Conservation (phyloP, 1,140 invertebrate genomes). For the Daktulosphaira vitifoliae region DNA sequence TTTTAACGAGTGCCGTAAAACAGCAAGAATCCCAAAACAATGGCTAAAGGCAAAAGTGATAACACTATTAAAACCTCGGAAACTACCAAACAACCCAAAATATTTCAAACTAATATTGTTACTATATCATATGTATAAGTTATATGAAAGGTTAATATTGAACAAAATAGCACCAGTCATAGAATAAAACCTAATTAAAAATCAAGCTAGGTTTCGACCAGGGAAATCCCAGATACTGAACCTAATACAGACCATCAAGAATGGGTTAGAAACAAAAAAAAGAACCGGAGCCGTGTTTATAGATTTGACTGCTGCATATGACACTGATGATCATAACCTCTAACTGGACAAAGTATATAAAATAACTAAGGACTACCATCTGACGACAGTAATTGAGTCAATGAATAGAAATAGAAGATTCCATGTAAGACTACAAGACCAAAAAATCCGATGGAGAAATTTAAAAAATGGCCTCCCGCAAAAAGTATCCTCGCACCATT, state of each 20-base stretch:
- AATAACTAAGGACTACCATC: neutral
- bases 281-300: neutral
- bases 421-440: neutral
- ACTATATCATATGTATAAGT: neutral
- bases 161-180: no score
- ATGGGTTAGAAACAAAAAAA: slow-evolving; percentile 2
- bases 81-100: neutral
- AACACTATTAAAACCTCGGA: no score
- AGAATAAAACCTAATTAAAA: no score
- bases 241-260: neutral
- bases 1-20: no score
- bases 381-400: neutral
- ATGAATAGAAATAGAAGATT: neutral
- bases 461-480: no score
- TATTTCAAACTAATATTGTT: neutral
- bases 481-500: no score
- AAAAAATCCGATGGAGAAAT: neutral
- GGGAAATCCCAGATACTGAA: neutral
- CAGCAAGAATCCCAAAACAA: no score
- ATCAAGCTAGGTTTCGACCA: neutral
- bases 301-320: no score
- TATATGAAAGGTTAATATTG: neutral
- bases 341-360: no score
- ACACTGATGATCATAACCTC: neutral
- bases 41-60: no score